Percentiles rank a stretch among this genome's conserved stretches.
These are phyloP conservation scores for Eledone cirrhosa DNA, from an alignment of 2,888 invertebrate genomes.

Conservation along the genomic window DNA sequence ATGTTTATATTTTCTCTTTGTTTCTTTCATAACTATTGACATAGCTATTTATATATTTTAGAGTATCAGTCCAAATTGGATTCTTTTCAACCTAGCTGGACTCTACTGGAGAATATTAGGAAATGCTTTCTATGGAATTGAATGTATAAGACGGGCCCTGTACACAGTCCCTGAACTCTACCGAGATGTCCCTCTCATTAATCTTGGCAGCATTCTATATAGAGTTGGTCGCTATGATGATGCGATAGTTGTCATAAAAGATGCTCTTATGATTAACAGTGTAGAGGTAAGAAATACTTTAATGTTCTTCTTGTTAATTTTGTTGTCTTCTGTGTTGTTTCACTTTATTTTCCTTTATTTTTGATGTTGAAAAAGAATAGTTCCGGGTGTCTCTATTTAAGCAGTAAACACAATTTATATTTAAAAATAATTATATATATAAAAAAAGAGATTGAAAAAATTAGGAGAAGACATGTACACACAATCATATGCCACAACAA, in stretches of 20 bases:
- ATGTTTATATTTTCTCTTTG: too few species aligned
- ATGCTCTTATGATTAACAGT: conserved; percentile 73
- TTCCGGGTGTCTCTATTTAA: too few species aligned
- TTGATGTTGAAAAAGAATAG: too few species aligned
- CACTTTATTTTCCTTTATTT: neutral
- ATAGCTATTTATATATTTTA: conserved; percentile 58
- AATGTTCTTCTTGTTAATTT: neutral
- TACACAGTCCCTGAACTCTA: conserved; percentile 72
- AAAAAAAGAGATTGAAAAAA: too few species aligned
- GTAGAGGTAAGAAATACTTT: conserved; percentile 71
- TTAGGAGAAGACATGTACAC: too few species aligned
- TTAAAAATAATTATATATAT: too few species aligned
- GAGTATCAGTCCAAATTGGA: conserved; percentile 80
- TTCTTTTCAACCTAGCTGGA: conserved; percentile 78
- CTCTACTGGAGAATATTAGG: conserved; percentile 81
- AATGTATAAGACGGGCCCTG: conserved; percentile 76
- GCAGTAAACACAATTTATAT: too few species aligned
- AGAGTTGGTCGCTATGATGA: conserved; percentile 73
- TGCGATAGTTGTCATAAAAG: conserved; percentile 72
- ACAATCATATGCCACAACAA: too few species aligned
- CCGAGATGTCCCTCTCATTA: conserved; percentile 76
- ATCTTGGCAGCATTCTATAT: conserved; percentile 76
- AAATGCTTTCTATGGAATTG: conserved; percentile 76
- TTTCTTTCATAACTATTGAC: too few species aligned
- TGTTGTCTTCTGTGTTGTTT: neutral